Evolutionary conservation across 2,888 invertebrate species (phyloP), one percentile per base, ranked within the genome.

Genomic region (Amphipyra tragopoginis): DNA sequence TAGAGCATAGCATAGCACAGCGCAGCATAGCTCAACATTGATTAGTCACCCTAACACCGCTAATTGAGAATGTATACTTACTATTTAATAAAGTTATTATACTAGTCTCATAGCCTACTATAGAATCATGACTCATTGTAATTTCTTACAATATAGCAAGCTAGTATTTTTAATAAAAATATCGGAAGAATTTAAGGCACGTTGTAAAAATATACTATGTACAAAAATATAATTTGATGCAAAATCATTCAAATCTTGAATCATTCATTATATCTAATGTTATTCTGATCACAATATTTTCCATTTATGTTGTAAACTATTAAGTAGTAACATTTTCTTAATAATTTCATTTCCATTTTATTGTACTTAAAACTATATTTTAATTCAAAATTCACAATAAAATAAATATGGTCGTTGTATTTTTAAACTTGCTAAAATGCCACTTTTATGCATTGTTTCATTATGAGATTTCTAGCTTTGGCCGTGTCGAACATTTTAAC

Each of bases 301-400:
- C 39, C 29, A 62, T 63, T 40, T 5, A 63, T 13, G 53, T 48
- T 47, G 64, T 58, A 50, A 53, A 48, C 15, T 34, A 48, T 53
- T 55, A 66, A 49, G 42, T 67, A 72, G 50, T 55, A 54, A 65
- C 15, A 53, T 54, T 67, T 58, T 52, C 60, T 73, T 80, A 79
- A 79, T 77, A 75, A 82, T 78, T 73, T 74, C 57, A 65, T 77
- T 79, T 76, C 59, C 70, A 77, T 60, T 66, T 77, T 70, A 72
- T 77, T 75, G 78, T 75, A 76, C 61, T 74, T 72, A 73, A 67
- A 71, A 72, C 67, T 75, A 72, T 66, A 60, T 74, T 64, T 71
- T 61, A 42, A 59, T 55, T 75, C 61, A 64, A 74, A 60, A 53
- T 65, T 68, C 65, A 73, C 65, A 77, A 64, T 67, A 71, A 64